Conservation (phyloP, 2,888 invertebrate genomes). For the Caenorhabditis sp. region DNA sequence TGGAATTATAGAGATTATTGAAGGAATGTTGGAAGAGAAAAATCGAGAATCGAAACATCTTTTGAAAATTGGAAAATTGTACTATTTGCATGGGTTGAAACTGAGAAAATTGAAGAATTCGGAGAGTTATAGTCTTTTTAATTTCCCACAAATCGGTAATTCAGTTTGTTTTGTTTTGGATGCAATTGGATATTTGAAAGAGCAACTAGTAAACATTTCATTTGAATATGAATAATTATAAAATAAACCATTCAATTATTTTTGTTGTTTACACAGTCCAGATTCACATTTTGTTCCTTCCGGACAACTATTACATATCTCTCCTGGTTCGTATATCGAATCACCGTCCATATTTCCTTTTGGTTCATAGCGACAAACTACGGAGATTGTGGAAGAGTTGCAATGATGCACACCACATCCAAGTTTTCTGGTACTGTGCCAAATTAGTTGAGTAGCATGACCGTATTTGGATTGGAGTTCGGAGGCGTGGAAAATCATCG, state of each 20-base stretch:
- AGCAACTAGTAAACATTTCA: not conserved
- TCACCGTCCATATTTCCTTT: not conserved
- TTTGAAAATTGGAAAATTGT: not conserved
- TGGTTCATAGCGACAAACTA: not conserved
- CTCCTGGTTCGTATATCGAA: not conserved
- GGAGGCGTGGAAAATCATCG: not conserved
- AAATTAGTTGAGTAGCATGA: not conserved
- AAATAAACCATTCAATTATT: not conserved
- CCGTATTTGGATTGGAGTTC: not conserved
- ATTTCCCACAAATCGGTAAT: not conserved
- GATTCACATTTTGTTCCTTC: not conserved
- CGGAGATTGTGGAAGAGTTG: not conserved
- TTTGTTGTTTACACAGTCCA: not conserved
- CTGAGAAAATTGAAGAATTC: not conserved
- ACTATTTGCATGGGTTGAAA: not conserved
- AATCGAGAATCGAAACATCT: not conserved
- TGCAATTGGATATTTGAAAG: not conserved
- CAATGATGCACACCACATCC: not conserved
- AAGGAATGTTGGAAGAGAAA: not conserved
- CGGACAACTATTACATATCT: not conserved
- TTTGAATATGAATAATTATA: not conserved
- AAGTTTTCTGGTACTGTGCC: not conserved
- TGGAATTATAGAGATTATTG: not conserved
- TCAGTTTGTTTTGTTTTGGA: not conserved
- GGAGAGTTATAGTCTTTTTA: not conserved